Percentiles rank a stretch among this genome's conserved stretches.
phyloP scores from a whole-genome alignment of 2,797 vertebrate species.

The Oreonectes daqikongensis region DNA sequence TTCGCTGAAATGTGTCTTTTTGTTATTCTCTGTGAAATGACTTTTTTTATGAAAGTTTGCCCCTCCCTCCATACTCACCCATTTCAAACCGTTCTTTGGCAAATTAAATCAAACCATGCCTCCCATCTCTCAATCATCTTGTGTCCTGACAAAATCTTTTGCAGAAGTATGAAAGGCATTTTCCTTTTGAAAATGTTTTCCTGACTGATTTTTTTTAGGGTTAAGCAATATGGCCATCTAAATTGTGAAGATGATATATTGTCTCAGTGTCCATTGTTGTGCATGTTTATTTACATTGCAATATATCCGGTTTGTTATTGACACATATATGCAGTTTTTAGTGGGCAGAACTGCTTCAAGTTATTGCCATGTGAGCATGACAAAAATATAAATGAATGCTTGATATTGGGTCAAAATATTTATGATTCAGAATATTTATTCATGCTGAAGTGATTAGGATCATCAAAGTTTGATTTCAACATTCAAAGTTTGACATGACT shows the following conservation, averaged over 20 bases:
- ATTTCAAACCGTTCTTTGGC: constrained; percentile 66
- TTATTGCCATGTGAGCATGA: not conserved
- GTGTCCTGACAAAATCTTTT: constrained; percentile 74
- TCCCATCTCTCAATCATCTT: constrained; percentile 79
- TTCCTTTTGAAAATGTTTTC: constrained; percentile 69
- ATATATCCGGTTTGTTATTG: too few relatives aligned
- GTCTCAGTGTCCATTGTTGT: too few relatives aligned
- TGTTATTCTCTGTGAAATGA: constrained; percentile 66
- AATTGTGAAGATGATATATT: not conserved
- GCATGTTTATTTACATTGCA: too few relatives aligned
- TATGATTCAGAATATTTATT: too few relatives aligned
- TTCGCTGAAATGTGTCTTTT: constrained; percentile 73
- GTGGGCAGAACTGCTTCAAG: not conserved
- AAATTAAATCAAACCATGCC: constrained; percentile 69
- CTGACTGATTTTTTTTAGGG: constrained; percentile 70
- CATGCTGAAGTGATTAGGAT: too few relatives aligned
- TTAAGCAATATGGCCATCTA: not conserved
- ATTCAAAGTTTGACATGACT: too few relatives aligned
- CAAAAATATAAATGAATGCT: too few relatives aligned
- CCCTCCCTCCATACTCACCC: constrained; percentile 45
- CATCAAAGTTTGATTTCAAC: too few relatives aligned
- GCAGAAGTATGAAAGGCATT: constrained; percentile 68
- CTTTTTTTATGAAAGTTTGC: constrained; percentile 68
- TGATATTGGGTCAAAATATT: too few relatives aligned
- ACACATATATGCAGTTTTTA: too few relatives aligned